These are phyloP conservation scores for Cyprinodon variegatus DNA, from an alignment of 2,113 vertebrate genomes.

Conservation along the genomic window DNA sequence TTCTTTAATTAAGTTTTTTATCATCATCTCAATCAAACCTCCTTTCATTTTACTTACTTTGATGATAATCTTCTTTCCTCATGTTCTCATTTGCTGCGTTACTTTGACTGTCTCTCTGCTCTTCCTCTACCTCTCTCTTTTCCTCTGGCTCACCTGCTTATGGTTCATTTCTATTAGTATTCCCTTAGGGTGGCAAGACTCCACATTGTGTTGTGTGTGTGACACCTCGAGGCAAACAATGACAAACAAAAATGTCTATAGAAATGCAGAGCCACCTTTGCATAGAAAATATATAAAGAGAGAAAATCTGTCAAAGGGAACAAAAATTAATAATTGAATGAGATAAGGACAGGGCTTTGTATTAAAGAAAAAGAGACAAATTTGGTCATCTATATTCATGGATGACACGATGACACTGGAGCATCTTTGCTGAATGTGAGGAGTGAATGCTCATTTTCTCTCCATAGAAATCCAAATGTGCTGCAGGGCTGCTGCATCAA, in stretches of 20 bases:
- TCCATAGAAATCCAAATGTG: conserved; percentile 15
- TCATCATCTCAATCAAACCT: conserved; percentile 41
- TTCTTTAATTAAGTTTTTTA: conserved; percentile 53
- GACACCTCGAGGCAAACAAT: conserved; percentile 64
- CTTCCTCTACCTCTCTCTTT: conserved; percentile 18
- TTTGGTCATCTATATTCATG: conserved; percentile 43
- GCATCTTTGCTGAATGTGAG: conserved; percentile 23
- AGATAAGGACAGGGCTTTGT: conserved; percentile 33
- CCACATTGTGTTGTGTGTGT: conserved; percentile 55
- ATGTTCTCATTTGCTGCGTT: conserved; percentile 37
- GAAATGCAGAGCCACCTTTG: conserved; percentile 19
- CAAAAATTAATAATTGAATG: conserved; percentile 12
- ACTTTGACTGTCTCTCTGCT: conserved; percentile 19
- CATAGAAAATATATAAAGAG: conserved; percentile 18
- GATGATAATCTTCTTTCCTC: conserved; percentile 59
- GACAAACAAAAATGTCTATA: conserved; percentile 40
- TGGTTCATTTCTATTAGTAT: conserved; percentile 59
- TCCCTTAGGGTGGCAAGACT: conserved; percentile 55
- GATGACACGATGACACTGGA: conserved; percentile 4
- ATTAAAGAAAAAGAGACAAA: conserved; percentile 19
- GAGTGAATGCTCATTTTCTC: conserved; percentile 42
- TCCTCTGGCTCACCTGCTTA: conserved; percentile 33
- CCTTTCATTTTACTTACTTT: conserved; percentile 59
- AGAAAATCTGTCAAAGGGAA: conserved; percentile 7
- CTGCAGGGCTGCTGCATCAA: conserved; percentile 18